phyloP scores from a whole-genome alignment of 1,140 invertebrate species.

The Trachymyrmex septentrionalis region DNA sequence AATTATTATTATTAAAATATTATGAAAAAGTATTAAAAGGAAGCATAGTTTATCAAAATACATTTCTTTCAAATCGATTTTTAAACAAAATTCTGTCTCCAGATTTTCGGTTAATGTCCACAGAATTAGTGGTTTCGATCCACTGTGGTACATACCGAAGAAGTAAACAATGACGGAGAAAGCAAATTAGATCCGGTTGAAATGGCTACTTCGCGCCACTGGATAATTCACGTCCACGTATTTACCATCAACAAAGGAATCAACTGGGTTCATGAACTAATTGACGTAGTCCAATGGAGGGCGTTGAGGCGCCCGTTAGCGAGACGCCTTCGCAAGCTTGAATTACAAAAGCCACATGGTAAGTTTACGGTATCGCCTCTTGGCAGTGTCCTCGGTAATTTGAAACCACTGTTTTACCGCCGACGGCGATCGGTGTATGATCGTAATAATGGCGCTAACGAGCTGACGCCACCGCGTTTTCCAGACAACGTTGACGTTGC shows the following conservation, averaged over 20 bases:
- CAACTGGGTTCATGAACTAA: conserved; percentile 35
- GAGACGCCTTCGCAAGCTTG: conserved; percentile 28
- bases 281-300: conserved; percentile 11
- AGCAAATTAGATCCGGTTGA: neutral
- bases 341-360: conserved; percentile 57
- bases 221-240: neutral
- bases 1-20: too few relatives aligned
- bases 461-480: conserved; percentile 50
- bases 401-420: conserved; percentile 68
- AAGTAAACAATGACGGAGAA: neutral
- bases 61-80: too few relatives aligned
- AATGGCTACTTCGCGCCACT: neutral
- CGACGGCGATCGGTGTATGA: conserved; percentile 5
- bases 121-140: too few relatives aligned
- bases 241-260: conserved; percentile 35
- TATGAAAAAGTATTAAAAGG: too few relatives aligned
- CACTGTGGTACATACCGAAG: neutral
- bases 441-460: conserved; percentile 65
- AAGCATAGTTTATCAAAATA: too few relatives aligned
- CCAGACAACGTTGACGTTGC: neutral
- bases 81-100: too few relatives aligned
- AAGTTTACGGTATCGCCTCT: conserved; percentile 60
- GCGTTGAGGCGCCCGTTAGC: neutral
- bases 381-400: conserved; percentile 63
- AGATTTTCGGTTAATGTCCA: too few relatives aligned